Base-by-base conservation (phyloP, 2,797 vertebrate genomes). In the Aplochiton taeniatus region DNA sequence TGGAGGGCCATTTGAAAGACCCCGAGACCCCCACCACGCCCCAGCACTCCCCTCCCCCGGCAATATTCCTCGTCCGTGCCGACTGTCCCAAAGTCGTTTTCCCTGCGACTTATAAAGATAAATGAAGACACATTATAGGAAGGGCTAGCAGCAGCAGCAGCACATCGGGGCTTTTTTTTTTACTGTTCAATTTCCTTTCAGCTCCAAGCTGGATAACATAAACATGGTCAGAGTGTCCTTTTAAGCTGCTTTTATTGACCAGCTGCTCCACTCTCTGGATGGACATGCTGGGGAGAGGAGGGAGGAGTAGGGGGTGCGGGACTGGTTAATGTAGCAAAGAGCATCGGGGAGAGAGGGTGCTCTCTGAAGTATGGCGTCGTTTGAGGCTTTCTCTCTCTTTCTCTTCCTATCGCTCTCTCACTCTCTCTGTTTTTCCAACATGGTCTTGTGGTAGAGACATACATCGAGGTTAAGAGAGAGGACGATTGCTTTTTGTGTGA, bases 191-290 rank as follows among this genome's bases (percentile, higher is more conserved):
- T 82, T 88, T 88, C 79, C 83, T 85, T 75, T 78, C 82, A 57
- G 72, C 80, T 73, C 70, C 69, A 52, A 75, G 50, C 70, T 66
- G 74, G 79, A 76, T 70, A 88, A 88, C 68, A 58, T 91, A 92
- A 92, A 92, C 90, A 88, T 46, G 41, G 80, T 70, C 72, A 72
- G 77, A 90, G 80, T 76, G 86, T 90, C 85, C 89, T 91, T 91
- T 91, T 90, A 90, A 89, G 82, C 72, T 54, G 66, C 83, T 91
- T 93, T 92, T 92, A 91, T 91, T 90, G 89, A 89, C 89, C 89
- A 91, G 89, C 88, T 92, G 89, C 77, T 88, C 66, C 67, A 70
- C 72, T 69, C 67, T 65, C 72, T 90, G 78, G 80, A 89, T 83
- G 71, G 84, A 83, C 84, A 89, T 83, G 82, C 83, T 83, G 71